phyloP scores from a whole-genome alignment of 2,888 invertebrate genomes.

The Liodrosophila aerea region DNA sequence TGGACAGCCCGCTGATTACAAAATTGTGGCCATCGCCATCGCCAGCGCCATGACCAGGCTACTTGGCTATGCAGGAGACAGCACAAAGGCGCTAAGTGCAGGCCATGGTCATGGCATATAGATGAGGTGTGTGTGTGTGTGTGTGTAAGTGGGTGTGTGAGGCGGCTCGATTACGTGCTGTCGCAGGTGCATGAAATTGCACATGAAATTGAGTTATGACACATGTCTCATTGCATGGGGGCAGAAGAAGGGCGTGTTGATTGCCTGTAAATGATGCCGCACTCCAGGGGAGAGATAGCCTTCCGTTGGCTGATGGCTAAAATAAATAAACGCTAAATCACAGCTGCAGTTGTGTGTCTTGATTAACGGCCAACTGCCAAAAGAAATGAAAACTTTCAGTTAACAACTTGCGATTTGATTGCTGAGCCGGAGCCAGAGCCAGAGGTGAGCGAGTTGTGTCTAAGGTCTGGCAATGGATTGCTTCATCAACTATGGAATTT shows the following conservation, averaged over 20 bases:
- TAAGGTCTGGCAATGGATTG: slow-evolving; percentile 1
- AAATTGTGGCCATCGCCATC: slow-evolving; percentile 47
- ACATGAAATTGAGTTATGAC: slow-evolving; percentile 72
- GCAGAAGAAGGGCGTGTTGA: slow-evolving; percentile 41
- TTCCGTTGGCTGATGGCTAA: slow-evolving; percentile 12
- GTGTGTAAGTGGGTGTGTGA: too few relatives aligned
- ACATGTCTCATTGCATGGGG: slow-evolving; percentile 32
- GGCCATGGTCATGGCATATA: slow-evolving; percentile 34
- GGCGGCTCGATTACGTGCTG: slow-evolving; percentile 57
- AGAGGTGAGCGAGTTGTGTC: background rate
- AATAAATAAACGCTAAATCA: slow-evolving; percentile 37
- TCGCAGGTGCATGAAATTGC: slow-evolving; percentile 75
- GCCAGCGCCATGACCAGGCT: slow-evolving; percentile 18
- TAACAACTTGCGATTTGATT: slow-evolving; percentile 55
- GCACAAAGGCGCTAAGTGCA: slow-evolving; percentile 62
- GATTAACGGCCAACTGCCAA: slow-evolving; percentile 62
- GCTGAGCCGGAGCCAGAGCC: slow-evolving; percentile 22
- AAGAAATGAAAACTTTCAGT: slow-evolving; percentile 37
- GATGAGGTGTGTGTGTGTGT: slow-evolving; percentile 31
- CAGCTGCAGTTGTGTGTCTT: slow-evolving; percentile 45
- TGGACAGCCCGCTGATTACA: slow-evolving; percentile 65
- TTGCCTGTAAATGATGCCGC: slow-evolving; percentile 58
- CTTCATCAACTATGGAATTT: slow-evolving; percentile 43
- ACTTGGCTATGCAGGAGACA: slow-evolving; percentile 59
- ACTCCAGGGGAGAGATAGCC: background rate